These are phyloP conservation scores for Poeciliopsis paucimaculata DNA, from an alignment of 2,797 vertebrate species.

Conservation along the genomic window DNA sequence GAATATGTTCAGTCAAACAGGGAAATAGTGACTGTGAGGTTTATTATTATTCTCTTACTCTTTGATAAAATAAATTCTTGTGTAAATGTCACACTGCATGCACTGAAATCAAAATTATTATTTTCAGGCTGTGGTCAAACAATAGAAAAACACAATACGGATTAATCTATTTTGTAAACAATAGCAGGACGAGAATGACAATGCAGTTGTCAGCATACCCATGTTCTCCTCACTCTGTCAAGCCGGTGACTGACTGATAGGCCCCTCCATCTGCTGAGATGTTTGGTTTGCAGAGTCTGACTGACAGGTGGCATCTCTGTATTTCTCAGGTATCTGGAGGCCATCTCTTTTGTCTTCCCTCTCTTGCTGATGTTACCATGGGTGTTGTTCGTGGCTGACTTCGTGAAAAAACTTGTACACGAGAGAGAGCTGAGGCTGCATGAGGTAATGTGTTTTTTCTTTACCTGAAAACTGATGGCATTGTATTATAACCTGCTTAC, in stretches of 20 bases:
- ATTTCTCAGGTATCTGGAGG: conserved; percentile 89
- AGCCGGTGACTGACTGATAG: conserved; percentile 29
- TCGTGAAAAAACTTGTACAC: conserved; percentile 95
- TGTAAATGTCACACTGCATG: conserved; percentile 33
- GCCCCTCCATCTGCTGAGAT: conserved; percentile 34
- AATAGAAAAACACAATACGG: conserved; percentile 6
- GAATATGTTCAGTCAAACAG: no score
- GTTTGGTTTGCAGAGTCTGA: conserved; percentile 49
- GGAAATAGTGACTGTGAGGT: no score
- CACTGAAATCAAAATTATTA: conserved; percentile 7
- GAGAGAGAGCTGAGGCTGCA: conserved; percentile 96
- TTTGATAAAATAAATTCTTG: no score
- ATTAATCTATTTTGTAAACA: conserved; percentile 50
- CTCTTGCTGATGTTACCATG: conserved; percentile 94
- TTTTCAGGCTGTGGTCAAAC: conserved; percentile 11
- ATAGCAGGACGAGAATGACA: conserved; percentile 24
- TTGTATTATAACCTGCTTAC: background rate
- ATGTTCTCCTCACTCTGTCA: conserved; percentile 27
- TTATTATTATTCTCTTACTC: no score
- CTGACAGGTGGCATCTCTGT: conserved; percentile 55
- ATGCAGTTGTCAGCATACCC: conserved; percentile 29
- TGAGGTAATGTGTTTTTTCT: conserved; percentile 80
- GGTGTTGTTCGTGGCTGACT: conserved; percentile 94
- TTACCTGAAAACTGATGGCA: background rate
- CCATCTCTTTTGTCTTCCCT: conserved; percentile 92